Evolutionary conservation across 2,888 invertebrate species (phyloP), one percentile per base, ranked within the genome.

Genomic region (Ceramica pisi): DNA sequence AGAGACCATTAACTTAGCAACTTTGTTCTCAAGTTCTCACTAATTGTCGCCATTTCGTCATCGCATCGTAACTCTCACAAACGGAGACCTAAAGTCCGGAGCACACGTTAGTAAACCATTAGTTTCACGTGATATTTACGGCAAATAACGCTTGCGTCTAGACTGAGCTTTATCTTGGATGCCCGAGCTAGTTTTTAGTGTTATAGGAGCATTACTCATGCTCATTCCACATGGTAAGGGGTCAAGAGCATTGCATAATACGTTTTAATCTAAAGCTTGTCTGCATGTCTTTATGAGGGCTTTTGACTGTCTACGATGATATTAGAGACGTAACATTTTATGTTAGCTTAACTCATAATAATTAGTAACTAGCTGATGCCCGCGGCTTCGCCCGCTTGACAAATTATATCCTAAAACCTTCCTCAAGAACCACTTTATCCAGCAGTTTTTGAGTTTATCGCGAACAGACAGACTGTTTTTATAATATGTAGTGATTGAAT

Each of bases 71-170:
- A 65, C 48, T 23, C 7, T 2, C 23, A 23, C 55, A 55, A 41
- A 59, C 10, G 57, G 26, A 59, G 65, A 72, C 62, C 67, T 65
- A 44, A 76, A 66, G 41, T 66, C 38, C 26, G 64, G n/a, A 71
- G 48, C 75, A 74, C 73, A 76, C 69, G 69, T 74, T 71, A 66
- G 65, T 72, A 61, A 74, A 72, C 67, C 67, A 50, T 66, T 65
- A 65, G 71, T 78, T 78, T 78, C 63, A 80, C 67, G 56, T 71
- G 31, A 67, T 78, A 75, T 79, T 79, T 67, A 73, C 57, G 60
- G 75, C 38, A 55, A 70, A 69, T 80, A 71, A 63, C 48, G 66
- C 69, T 53, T 78, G 63, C 48, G 82, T 83, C 81, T 83, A 83
- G 81, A 83, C 83, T 65, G 50, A 67, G 70, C 71, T 73, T 81